A percentile compares a stretch with the other conserved stretches of the same genome.
Evolutionary conservation across 2,113 vertebrate species (phyloP).

Genomic region (Mugil cephalus): DNA sequence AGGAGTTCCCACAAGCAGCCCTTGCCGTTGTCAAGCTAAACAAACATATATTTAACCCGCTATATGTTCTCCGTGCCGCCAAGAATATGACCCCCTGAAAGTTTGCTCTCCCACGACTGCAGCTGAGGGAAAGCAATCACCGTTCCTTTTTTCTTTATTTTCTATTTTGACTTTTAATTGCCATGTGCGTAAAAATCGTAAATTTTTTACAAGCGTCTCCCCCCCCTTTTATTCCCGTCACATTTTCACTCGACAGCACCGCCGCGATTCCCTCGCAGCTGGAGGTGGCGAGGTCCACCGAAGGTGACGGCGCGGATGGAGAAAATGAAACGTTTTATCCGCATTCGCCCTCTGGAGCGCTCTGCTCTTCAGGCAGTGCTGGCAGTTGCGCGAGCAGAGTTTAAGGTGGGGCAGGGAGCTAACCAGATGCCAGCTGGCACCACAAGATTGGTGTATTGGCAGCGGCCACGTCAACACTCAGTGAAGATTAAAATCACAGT

Average conservation of each 20-base stretch:
- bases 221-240: not conserved
- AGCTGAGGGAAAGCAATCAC: conserved; percentile 12
- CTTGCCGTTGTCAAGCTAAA: conserved; percentile 46
- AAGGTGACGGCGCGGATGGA: not conserved
- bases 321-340: conserved; percentile 9
- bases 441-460: conserved; percentile 53
- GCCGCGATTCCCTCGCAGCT: not conserved
- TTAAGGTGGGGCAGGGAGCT: conserved; percentile 59
- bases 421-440: conserved; percentile 59
- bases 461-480: conserved; percentile 74
- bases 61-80: conserved; percentile 26
- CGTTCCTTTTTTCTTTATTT: conserved; percentile 13
- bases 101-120: conserved; percentile 48
- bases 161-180: not conserved
- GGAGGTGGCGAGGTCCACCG: conserved; percentile 1
- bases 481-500: conserved; percentile 49
- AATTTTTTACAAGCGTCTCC: not conserved
- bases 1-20: conserved; percentile 38
- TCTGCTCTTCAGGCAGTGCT: conserved; percentile 1
- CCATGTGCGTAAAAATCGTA: conserved; percentile 3
- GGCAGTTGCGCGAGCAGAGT: conserved; percentile 35
- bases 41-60: conserved; percentile 37
- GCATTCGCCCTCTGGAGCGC: not conserved
- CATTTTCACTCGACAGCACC: not conserved
- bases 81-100: conserved; percentile 17